phyloP scores from a whole-genome alignment of 2,888 invertebrate genomes.

The Hyles lineata region DNA sequence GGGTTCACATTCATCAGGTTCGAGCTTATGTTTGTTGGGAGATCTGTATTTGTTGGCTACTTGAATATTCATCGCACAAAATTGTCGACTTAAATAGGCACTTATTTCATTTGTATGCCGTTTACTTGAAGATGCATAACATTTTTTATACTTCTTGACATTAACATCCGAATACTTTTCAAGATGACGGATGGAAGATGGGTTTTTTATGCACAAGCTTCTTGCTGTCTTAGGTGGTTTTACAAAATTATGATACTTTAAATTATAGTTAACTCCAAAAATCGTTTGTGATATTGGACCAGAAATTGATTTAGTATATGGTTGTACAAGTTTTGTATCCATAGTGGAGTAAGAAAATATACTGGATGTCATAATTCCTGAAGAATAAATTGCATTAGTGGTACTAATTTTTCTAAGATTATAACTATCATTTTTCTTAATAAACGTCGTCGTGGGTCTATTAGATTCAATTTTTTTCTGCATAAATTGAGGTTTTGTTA shows the following conservation, averaged over 20 bases:
- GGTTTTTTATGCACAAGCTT: conserved; percentile 23
- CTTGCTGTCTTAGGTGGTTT: conserved; percentile 8
- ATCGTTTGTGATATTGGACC: conserved; percentile 15
- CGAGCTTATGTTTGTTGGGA: conserved; percentile 33
- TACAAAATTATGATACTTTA: background rate
- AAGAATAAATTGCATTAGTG: background rate
- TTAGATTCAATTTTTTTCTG: background rate
- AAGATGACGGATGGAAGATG: background rate
- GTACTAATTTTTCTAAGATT: background rate
- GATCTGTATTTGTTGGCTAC: conserved; percentile 43
- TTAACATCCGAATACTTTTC: conserved; percentile 28
- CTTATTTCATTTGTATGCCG: conserved; percentile 26
- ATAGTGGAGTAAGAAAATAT: conserved; percentile 8
- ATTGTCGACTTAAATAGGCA: conserved; percentile 41
- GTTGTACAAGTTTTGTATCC: background rate
- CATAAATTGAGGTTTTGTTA: conserved; percentile 30
- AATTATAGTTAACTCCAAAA: background rate
- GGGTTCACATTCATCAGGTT: conserved; percentile 46
- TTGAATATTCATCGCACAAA: conserved; percentile 55
- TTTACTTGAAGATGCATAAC: conserved; percentile 17
- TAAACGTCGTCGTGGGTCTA: background rate
- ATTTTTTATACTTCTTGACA: background rate
- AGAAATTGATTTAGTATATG: conserved; percentile 15
- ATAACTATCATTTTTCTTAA: background rate
- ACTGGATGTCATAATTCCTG: conserved; percentile 1